These are phyloP conservation scores for Chelonus formosanus DNA, from an alignment of 2,888 invertebrate species.

Conservation along the genomic window DNA sequence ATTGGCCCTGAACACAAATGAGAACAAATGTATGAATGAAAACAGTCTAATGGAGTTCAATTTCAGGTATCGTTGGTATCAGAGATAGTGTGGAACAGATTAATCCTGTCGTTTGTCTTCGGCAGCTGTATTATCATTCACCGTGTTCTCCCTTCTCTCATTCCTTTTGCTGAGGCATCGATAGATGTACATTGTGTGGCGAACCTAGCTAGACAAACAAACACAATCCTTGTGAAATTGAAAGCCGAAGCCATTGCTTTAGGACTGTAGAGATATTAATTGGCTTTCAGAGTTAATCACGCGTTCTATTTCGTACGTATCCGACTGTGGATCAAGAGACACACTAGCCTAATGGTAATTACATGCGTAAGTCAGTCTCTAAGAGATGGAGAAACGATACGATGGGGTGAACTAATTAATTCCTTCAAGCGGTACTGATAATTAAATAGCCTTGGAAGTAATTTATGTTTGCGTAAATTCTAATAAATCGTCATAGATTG, in stretches of 20 bases:
- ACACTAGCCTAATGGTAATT: slow-evolving; percentile 15
- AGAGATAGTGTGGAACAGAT: slow-evolving; percentile 44
- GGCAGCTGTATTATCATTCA: slow-evolving; percentile 28
- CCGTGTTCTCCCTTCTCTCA: not conserved
- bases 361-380: slow-evolving; percentile 20
- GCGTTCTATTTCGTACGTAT: slow-evolving; percentile 29
- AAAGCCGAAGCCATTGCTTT: slow-evolving; percentile 43
- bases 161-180: slow-evolving; percentile 1
- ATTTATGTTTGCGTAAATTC: too few relatives aligned
- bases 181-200: not conserved
- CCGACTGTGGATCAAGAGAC: slow-evolving; percentile 13
- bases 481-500: too few relatives aligned
- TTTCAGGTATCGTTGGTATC: slow-evolving; percentile 48
- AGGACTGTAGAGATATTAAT: slow-evolving; percentile 46
- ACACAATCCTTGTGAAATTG: slow-evolving; percentile 43
- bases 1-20: too few relatives aligned
- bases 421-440: slow-evolving; percentile 12
- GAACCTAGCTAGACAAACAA: slow-evolving; percentile 8
- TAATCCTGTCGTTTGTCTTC: slow-evolving; percentile 53
- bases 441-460: not conserved
- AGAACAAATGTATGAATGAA: slow-evolving; percentile 26
- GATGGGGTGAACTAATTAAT: slow-evolving; percentile 22
- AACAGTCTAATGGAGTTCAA: slow-evolving; percentile 43
- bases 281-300: slow-evolving; percentile 48
- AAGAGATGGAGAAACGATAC: slow-evolving; percentile 6